These are phyloP conservation scores for Spheniscus humboldti DNA, from an alignment of 2,797 vertebrate species.

Conservation along the genomic window DNA sequence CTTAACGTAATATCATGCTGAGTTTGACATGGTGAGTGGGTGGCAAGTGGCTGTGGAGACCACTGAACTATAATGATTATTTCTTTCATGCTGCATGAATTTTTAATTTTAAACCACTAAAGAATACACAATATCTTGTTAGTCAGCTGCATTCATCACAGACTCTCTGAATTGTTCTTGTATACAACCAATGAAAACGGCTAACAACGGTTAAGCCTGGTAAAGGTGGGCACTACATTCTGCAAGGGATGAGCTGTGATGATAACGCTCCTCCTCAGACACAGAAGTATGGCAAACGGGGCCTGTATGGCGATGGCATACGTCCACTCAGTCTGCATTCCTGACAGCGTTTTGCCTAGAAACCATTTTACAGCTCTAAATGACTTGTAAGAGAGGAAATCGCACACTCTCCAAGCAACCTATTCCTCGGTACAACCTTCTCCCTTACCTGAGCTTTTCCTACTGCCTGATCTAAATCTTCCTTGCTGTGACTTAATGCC, in stretches of 20 bases:
- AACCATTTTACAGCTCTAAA: not conserved
- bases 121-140: conserved; percentile 26
- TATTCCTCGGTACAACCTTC: not conserved
- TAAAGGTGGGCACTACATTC: not conserved
- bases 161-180: not conserved
- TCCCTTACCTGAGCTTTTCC: not conserved
- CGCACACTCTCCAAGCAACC: not conserved
- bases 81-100: conserved; percentile 40
- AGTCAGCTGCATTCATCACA: conserved; percentile 16
- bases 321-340: not conserved
- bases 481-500: not conserved
- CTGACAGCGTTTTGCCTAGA: not conserved
- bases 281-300: not conserved
- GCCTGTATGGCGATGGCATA: rapidly evolving
- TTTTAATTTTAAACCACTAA: conserved; percentile 53
- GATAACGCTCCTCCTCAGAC: not conserved
- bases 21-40: conserved; percentile 51
- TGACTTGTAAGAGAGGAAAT: rapidly evolving
- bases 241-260: not conserved
- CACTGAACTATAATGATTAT: conserved; percentile 59
- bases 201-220: not conserved
- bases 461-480: not conserved
- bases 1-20: conserved; percentile 52
- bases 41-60: conserved; percentile 56
- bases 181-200: not conserved